Evolutionary conservation across 2,888 invertebrate genomes (phyloP), one percentile per base, ranked within the genome.

Genomic region (Lamellibrachia satsuma): DNA sequence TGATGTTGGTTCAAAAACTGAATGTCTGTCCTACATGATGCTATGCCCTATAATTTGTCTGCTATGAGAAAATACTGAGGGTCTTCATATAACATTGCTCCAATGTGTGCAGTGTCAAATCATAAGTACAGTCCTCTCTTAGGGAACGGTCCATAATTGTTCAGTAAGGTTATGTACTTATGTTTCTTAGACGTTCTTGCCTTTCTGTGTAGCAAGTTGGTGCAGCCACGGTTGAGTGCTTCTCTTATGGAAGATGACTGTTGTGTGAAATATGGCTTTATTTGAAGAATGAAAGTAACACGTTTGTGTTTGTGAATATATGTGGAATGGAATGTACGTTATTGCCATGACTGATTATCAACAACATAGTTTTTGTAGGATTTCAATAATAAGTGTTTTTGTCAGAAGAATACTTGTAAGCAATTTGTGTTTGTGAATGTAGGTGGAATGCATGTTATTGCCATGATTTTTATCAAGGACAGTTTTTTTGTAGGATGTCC

Each of bases 11-110:
- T 75, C 75, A 15, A 75, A 75, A 75, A 75, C n/a, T 22, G 22
- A 15, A 75, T 75, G 75, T 75, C 75, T 75, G 7, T 75, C 75
- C 75, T 75, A 75, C 22, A n/a, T 75, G 75, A 75, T 75, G 75
- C n/a, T 75, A 75, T 75, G 75, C 75, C 75, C 75, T 75, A 75
- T 75, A 75, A 75, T 75, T 75, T 2, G 75, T 75, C 75, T 75
- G 75, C 75, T 22, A 11, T 22, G 75, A 11, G 6, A n/a, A 11
- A 22, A n/a, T 75, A n/a, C 75, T 39, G 39, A 39, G 1, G 39
- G 39, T 39, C 39, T 39, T 39, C 39, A 39, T 39, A 1, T 39
- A 39, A 39, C 39, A 39, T 39, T 39, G 39, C 75, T 75, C n/a
- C 75, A 75, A 75, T 75, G 22, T n/a, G 22, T 75, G 75, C 75